These are phyloP conservation scores for Siniperca chuatsi DNA, from an alignment of 2,113 vertebrate species.

Conservation along the genomic window DNA sequence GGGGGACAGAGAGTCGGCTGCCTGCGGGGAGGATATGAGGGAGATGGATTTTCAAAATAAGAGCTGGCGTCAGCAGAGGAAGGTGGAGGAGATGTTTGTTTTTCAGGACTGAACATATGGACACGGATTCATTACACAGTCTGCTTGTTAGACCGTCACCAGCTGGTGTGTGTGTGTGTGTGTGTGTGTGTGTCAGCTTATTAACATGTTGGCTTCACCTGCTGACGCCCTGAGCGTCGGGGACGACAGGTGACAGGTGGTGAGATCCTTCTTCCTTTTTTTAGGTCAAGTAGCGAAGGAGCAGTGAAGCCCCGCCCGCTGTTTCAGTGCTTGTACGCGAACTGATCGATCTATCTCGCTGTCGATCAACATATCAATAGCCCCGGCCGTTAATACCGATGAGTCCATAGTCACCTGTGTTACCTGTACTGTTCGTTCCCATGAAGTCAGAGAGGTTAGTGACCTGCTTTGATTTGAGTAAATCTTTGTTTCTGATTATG, in stretches of 20 bases:
- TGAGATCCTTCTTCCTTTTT: not conserved
- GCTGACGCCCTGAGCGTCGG: not conserved
- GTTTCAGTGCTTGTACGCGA: not conserved
- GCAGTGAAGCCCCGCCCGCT: not conserved
- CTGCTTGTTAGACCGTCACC: constrained; percentile 2
- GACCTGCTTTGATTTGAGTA: too few species aligned
- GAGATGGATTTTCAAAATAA: not conserved
- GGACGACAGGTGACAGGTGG: constrained; percentile 13
- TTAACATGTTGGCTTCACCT: constrained; percentile 21
- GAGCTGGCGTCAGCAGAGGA: not conserved
- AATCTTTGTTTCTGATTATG: too few species aligned
- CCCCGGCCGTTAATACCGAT: not conserved
- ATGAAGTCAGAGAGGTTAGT: too few species aligned
- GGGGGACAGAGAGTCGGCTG: not conserved
- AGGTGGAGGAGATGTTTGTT: constrained; percentile 1
- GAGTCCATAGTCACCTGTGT: too few species aligned
- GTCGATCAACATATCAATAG: not conserved
- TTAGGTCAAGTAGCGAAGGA: not conserved
- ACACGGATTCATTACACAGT: constrained; percentile 7
- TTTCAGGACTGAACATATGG: constrained; percentile 26
- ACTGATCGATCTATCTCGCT: not conserved
- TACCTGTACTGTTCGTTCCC: too few species aligned
- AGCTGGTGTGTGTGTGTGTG: not conserved
- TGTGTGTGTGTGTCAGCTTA: constrained; percentile 9
- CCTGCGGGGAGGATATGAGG: not conserved